Base-by-base conservation (phyloP, 2,113 vertebrate species). In the Shinisaurus crocodilurus region DNA sequence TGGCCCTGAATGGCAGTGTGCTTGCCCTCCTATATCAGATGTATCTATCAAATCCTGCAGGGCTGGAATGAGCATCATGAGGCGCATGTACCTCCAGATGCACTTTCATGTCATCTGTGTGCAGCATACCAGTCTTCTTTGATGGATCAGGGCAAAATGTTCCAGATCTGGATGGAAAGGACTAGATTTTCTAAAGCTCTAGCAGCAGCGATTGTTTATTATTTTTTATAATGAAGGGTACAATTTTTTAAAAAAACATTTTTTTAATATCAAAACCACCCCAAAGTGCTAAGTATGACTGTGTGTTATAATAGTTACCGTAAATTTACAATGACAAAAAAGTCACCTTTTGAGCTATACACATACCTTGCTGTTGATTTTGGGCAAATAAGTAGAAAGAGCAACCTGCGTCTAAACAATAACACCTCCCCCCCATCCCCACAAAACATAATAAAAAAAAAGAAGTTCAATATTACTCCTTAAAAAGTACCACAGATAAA, bases 401-500 rank as follows among this genome's bases (percentile, higher is more conserved):
- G 90, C 94, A 93, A 94, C 63, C 85, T 96, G 94, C 93, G 92
- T 92, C 63, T 96, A 91, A 90, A 86, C 83, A 89, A 92, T 91
- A 95, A 85, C 90, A 95, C 48, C 50, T 25, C 57, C 0, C 4
- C 50, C 57, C 27, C 72, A 82, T 75, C 27, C 10, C 16, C 10
- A 25, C 6, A 63, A 87, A 87, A 2, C 65, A 48, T 85, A 45
- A 67, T 85, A 45, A 45, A 45, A 84, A 67, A 43, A 83, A 95
- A 95, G 89, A 95, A 96, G 92, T 89, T 95, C 93, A 96, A 96
- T 95, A 97, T 97, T 96, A 95, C 76, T 94, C 93, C 95, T 95
- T 88, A 92, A 92, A 88, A 97, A 98, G 97, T 98, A 98, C 98
- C 98, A 97, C 96, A 95, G 94, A 94, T 96, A 92, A 90, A 94